Base-by-base conservation (phyloP, 2,888 invertebrate species). In the Drosophila fulvimacula region DNA sequence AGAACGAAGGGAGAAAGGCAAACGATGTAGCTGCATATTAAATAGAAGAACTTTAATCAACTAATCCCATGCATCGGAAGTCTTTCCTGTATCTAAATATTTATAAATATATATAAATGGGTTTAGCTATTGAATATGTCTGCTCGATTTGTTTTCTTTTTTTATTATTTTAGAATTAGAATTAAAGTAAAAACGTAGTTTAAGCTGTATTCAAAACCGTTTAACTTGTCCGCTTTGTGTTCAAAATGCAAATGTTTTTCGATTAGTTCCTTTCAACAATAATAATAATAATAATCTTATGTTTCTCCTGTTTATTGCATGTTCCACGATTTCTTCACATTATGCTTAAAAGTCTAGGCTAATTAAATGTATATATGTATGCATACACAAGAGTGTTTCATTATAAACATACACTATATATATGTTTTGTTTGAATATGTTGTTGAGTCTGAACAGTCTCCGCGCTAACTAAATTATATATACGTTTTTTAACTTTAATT, bases 11-110 rank as follows among this genome's bases (percentile, higher is more conserved):
- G 0, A 30, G 27, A 72, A 68, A 44, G 55, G 66, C 53, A 65
- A 68, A 41, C 41, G 55, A 81, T 49, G 48, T 39, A 71, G 67
- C 69, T 69, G 57, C 73, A 76, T 73, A 82, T 82, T 73, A 71
- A 76, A 79, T 69, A 76, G 82, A 73, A 70, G 79, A 73, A 70
- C 51, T 76, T 53, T 78, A 69, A 86, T 60, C 71, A 60, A 69
- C 74, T 60, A 66, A 59, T 52, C 49, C 48, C 64, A 69, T 55
- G 48, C 51, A 63, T 55, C 30, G 42, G 49, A 41, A 65, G 60
- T 78, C 56, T 73, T 78, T 73, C 63, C 34, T 56, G 53, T 62
- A 52, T 73, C 36, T 64, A 48, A 27, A 55, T 55, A 56, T 38
- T 19, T 48, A 62, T 36, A 34, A 30, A 30, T 44, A 48, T 41